phyloP scores from a whole-genome alignment of 2,113 vertebrate genomes.

The Pongo pygmaeus region DNA sequence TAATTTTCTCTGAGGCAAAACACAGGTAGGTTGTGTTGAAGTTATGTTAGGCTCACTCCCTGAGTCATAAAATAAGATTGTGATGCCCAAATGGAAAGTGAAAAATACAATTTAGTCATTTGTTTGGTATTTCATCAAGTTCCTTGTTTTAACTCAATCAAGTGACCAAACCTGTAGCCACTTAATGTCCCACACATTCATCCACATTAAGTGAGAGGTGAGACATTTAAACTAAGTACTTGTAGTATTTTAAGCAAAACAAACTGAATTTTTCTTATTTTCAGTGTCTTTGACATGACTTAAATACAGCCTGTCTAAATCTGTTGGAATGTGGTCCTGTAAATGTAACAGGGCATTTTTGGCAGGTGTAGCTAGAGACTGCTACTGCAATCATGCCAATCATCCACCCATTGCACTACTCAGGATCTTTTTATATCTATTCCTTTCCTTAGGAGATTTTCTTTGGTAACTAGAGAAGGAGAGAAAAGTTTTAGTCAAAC shows the following conservation, averaged over 20 bases:
- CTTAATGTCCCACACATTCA: not conserved
- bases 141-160: not conserved
- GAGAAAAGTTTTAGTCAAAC: not conserved
- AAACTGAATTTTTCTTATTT: not conserved
- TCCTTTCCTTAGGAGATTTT: not conserved
- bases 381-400: not conserved
- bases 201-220: not conserved
- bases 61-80: not conserved
- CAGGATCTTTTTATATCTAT: not conserved
- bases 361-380: not conserved
- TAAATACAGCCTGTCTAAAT: not conserved
- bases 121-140: not conserved
- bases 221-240: not conserved
- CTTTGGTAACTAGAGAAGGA: not conserved
- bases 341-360: not conserved
- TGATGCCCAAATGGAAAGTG: not conserved
- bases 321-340: not conserved
- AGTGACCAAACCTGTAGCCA: not conserved
- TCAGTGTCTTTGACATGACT: not conserved
- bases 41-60: not conserved
- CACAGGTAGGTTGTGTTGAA: not conserved
- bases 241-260: not conserved
- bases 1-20: not conserved
- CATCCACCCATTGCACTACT: not conserved
- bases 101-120: not conserved